A percentile compares a stretch with the other conserved stretches of the same genome.
phyloP scores from a whole-genome alignment of 2,888 invertebrate genomes.

The Phengaris arion region DNA sequence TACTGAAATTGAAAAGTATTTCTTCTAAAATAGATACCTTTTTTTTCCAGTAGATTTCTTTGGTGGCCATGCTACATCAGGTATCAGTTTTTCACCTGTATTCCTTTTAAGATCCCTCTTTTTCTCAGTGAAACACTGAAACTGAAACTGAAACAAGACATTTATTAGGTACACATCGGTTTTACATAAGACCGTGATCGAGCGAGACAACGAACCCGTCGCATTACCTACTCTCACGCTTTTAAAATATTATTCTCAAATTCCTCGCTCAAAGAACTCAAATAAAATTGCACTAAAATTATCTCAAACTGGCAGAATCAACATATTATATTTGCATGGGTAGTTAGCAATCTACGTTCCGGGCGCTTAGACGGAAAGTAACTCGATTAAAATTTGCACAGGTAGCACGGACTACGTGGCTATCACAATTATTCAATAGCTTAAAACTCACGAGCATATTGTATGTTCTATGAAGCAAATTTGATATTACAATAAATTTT shows the following conservation, averaged over 20 bases:
- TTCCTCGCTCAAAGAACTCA: slow-evolving; percentile 11
- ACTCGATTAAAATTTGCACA: slow-evolving; percentile 70
- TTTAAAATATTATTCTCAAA: not conserved
- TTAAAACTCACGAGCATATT: slow-evolving; percentile 46
- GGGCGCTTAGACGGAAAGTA: slow-evolving; percentile 53
- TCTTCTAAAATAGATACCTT: too few species aligned
- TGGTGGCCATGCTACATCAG: too few species aligned
- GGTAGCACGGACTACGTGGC: slow-evolving; percentile 64
- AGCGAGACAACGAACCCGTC: not conserved
- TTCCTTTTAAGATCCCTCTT: not conserved
- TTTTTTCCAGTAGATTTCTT: too few species aligned
- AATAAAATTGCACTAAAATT: slow-evolving; percentile 27
- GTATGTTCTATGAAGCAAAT: not conserved
- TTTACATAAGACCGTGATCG: not conserved
- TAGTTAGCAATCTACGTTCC: slow-evolving; percentile 37
- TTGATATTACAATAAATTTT: slow-evolving; percentile 12
- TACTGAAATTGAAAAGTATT: too few species aligned
- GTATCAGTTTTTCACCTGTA: not conserved
- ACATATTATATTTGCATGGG: slow-evolving; percentile 26
- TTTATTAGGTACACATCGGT: not conserved
- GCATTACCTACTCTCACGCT: not conserved
- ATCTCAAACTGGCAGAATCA: slow-evolving; percentile 17
- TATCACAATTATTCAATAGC: slow-evolving; percentile 69
- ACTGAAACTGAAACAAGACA: too few species aligned
- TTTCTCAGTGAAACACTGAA: not conserved